Conservation (phyloP, 2,797 vertebrate genomes). For the Malacoraja senta region DNA sequence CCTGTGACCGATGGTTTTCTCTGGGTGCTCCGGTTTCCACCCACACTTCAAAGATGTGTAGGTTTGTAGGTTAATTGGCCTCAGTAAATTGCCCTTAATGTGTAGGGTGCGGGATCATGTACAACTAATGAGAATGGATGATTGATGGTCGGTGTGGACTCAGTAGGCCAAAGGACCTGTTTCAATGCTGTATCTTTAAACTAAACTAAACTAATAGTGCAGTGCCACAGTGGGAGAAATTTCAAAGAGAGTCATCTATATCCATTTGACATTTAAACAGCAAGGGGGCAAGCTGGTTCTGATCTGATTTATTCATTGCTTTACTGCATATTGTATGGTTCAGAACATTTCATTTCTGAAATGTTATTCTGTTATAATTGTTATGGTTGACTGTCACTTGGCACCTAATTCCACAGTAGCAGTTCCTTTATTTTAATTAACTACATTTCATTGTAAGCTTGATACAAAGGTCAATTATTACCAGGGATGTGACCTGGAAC, state of each 20-base stretch:
- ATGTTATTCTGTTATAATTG: not conserved
- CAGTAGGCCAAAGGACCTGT: too few species aligned
- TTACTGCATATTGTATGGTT: not conserved
- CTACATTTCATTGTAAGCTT: not conserved
- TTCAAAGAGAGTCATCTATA: not conserved
- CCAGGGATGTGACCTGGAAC: not conserved
- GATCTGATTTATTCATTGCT: not conserved
- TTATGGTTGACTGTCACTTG: not conserved
- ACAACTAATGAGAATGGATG: too few species aligned
- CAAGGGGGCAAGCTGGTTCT: not conserved
- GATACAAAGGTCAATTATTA: not conserved
- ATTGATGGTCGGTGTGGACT: too few species aligned
- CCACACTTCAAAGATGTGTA: too few species aligned
- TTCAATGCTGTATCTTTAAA: too few species aligned
- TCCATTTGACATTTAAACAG: not conserved
- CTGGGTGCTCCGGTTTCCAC: too few species aligned
- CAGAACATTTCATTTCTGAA: not conserved
- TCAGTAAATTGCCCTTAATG: too few species aligned
- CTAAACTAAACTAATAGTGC: not conserved
- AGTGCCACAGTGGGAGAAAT: not conserved
- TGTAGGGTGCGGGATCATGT: too few species aligned
- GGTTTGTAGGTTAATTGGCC: too few species aligned
- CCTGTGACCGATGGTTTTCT: too few species aligned
- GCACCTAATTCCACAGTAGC: not conserved
- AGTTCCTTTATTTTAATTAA: not conserved